phyloP scores from a whole-genome alignment of 2,113 vertebrate genomes.

The Willisornis vidua region DNA sequence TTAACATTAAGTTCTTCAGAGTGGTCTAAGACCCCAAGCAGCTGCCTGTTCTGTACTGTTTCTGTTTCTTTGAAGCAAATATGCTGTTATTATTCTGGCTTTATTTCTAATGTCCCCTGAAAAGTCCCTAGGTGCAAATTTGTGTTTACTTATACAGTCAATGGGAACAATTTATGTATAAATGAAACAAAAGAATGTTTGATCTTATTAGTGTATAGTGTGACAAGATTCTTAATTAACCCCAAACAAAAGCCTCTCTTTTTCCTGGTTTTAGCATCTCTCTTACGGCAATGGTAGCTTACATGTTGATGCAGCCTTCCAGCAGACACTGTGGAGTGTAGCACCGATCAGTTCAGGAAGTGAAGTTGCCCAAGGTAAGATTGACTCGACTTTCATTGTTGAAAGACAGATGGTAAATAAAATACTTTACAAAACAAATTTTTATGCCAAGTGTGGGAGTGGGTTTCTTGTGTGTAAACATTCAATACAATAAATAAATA shows the following conservation, averaged over 20 bases:
- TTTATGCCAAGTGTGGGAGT: not conserved
- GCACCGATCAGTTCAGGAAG: slow-evolving; percentile 96
- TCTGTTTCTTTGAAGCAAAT: not conserved
- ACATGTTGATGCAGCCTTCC: slow-evolving; percentile 94
- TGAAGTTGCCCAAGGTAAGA: slow-evolving; percentile 93
- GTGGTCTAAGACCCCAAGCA: not conserved
- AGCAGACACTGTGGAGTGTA: slow-evolving; percentile 96
- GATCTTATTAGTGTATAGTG: not conserved
- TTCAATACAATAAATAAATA: not conserved
- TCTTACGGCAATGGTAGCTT: slow-evolving; percentile 89
- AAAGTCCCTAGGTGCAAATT: not conserved
- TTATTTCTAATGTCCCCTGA: not conserved
- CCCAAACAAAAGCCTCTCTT: not conserved
- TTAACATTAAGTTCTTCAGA: not conserved
- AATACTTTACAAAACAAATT: not conserved
- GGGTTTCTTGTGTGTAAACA: not conserved
- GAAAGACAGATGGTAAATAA: not conserved
- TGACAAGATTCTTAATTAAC: not conserved
- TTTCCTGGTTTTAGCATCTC: slow-evolving; percentile 81
- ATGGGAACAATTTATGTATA: not conserved
- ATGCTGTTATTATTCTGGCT: not conserved
- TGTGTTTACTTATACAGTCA: not conserved
- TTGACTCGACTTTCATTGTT: not conserved
- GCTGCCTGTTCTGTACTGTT: not conserved
- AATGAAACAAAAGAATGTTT: not conserved